Percentiles rank a stretch among this genome's conserved stretches.
These are phyloP conservation scores for Ennomos erosarius DNA, from an alignment of 2,888 invertebrate species.

Conservation along the genomic window DNA sequence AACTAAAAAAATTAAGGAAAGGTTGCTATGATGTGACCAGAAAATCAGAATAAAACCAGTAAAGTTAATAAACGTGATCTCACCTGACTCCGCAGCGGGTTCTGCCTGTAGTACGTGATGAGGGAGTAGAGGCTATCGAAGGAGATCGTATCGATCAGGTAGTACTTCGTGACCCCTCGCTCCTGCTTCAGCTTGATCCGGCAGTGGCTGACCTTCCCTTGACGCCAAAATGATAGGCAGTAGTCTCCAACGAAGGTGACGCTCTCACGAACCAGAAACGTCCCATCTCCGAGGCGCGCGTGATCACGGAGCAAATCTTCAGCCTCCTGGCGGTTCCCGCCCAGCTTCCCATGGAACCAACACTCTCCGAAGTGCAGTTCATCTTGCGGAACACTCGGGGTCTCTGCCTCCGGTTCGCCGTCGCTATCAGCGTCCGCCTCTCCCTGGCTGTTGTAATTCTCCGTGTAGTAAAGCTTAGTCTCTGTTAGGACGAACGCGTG, in stretches of 20 bases:
- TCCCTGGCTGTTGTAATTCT: conserved; percentile 83
- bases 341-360: conserved; percentile 96
- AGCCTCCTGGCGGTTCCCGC: conserved; percentile 92
- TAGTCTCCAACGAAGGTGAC: conserved; percentile 98
- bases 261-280: conserved; percentile 96
- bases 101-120: conserved; percentile 94
- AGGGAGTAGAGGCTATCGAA: conserved; percentile 97
- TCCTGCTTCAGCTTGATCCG: conserved; percentile 96
- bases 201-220: conserved; percentile 95
- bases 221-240: conserved; percentile 97
- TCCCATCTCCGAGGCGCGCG: conserved; percentile 94
- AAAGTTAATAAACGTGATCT: conserved; percentile 32
- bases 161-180: conserved; percentile 94
- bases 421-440: conserved; percentile 86
- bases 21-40: too few species aligned
- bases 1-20: too few species aligned
- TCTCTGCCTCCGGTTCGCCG: conserved; percentile 85
- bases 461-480: conserved; percentile 94
- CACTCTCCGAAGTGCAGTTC: conserved; percentile 96
- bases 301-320: conserved; percentile 91
- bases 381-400: conserved; percentile 90
- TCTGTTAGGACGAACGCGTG: conserved; percentile 97
- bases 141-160: conserved; percentile 93
- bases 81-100: conserved; percentile 93
- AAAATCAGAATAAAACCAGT: too few species aligned